Percentiles rank a stretch among this genome's conserved stretches.
phyloP scores from a whole-genome alignment of 92 coral and sea anemone genomes.

The Porites divaricata region DNA sequence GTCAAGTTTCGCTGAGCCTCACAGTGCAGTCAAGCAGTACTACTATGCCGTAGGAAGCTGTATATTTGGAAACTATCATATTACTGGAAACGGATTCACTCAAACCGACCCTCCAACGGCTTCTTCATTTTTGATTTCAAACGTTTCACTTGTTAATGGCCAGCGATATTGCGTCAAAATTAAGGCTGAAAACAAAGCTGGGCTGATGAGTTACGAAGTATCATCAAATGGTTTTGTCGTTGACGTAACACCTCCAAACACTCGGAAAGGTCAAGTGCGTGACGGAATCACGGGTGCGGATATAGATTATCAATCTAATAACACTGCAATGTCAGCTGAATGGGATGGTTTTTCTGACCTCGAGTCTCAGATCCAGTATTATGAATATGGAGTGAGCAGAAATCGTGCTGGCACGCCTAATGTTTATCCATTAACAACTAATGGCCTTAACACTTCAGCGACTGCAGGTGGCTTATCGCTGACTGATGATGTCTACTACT shows the following conservation, averaged over 20 bases:
- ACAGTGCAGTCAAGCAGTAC: conserved; percentile 73
- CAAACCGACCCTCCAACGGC: conserved; percentile 66
- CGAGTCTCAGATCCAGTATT: conserved; percentile 77
- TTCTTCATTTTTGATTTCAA: conserved; percentile 59
- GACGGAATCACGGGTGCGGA: conserved; percentile 82
- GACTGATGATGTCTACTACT: conserved; percentile 78
- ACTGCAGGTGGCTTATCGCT: conserved; percentile 59
- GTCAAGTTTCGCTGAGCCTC: conserved; percentile 71
- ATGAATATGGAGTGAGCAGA: conserved; percentile 81
- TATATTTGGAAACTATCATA: conserved; percentile 81
- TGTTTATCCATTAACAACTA: conserved; percentile 56
- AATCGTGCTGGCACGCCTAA: conserved; percentile 75
- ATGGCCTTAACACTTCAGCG: conserved; percentile 58
- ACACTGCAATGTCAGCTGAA: conserved; percentile 71
- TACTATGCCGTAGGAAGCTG: conserved; percentile 91
- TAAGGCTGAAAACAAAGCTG: conserved; percentile 90
- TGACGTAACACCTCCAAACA: conserved; percentile 81
- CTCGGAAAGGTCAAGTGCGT: conserved; percentile 75
- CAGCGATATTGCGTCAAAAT: conserved; percentile 87
- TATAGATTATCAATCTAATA: conserved; percentile 82
- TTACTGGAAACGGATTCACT: conserved; percentile 77
- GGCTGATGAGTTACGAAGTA: conserved; percentile 70
- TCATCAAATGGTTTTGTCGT: conserved; percentile 85
- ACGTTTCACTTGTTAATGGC: conserved; percentile 78
- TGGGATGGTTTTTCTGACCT: conserved; percentile 87